phyloP scores from a whole-genome alignment of 2,113 vertebrate species.

The Plestiodon gilberti region DNA sequence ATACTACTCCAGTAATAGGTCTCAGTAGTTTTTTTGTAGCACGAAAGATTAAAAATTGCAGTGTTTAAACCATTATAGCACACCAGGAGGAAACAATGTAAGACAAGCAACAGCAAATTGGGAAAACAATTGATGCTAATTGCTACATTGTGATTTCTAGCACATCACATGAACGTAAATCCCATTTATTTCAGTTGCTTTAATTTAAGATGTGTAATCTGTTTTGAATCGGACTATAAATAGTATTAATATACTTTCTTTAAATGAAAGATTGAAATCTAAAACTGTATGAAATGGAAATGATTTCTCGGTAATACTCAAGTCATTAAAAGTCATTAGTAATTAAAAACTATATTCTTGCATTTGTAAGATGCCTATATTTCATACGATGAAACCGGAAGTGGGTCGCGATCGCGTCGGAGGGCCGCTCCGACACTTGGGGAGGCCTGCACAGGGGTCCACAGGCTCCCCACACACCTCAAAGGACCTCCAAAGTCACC shows the following conservation, averaged over 20 bases:
- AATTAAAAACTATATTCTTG: neutral
- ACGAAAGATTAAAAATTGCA: slow-evolving; percentile 16
- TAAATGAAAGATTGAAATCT: neutral
- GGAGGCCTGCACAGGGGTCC: too few relatives aligned
- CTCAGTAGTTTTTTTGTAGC: slow-evolving; percentile 10
- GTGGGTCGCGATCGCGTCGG: too few relatives aligned
- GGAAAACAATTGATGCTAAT: neutral
- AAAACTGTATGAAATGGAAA: neutral
- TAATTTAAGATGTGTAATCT: neutral
- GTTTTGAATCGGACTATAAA: neutral
- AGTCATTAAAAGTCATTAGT: neutral
- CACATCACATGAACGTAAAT: neutral
- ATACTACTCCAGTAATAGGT: slow-evolving; percentile 13
- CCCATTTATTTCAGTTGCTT: neutral
- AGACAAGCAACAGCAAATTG: neutral
- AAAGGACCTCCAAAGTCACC: too few relatives aligned
- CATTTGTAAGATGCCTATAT: neutral
- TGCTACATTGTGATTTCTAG: neutral
- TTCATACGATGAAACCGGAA: too few relatives aligned
- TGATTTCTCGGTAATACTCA: neutral
- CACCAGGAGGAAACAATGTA: neutral
- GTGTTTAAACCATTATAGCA: neutral
- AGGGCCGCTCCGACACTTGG: too few relatives aligned
- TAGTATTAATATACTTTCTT: neutral
- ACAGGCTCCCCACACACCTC: too few relatives aligned